Evolutionary conservation across 2,888 invertebrate genomes (phyloP).

Genomic region (Trachelus iudaicus): DNA sequence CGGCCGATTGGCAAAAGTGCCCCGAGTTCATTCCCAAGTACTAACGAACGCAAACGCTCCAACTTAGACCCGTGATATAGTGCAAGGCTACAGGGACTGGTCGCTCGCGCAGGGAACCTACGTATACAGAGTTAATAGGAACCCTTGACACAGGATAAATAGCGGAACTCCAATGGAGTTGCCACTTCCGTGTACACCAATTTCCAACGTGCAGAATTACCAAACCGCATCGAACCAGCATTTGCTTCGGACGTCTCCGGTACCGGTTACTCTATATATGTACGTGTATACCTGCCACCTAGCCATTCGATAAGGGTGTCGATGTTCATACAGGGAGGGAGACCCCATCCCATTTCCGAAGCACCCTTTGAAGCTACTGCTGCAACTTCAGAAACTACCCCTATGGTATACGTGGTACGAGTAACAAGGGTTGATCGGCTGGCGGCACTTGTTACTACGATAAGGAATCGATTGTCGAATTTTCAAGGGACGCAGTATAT

Average conservation of each 20-base stretch:
- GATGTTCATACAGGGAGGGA: not conserved
- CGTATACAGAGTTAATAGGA: slow-evolving; percentile 26
- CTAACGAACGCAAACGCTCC: slow-evolving; percentile 36
- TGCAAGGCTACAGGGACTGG: slow-evolving; percentile 24
- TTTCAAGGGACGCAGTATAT: not conserved
- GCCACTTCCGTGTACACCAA: slow-evolving; percentile 25
- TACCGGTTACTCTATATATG: not conserved
- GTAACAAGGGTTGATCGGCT: not conserved
- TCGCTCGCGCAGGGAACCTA: slow-evolving; percentile 32
- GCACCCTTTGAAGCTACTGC: not conserved
- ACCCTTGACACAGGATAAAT: slow-evolving; percentile 49
- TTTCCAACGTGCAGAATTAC: slow-evolving; percentile 24
- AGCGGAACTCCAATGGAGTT: slow-evolving; percentile 41
- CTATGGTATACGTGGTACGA: not conserved
- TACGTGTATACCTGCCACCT: not conserved
- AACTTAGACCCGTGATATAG: slow-evolving; percentile 23
- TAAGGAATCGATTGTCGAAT: not conserved
- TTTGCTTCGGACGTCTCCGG: not conserved
- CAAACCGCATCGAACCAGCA: slow-evolving; percentile 12
- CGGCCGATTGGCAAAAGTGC: slow-evolving; percentile 45
- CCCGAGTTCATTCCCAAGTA: slow-evolving; percentile 38
- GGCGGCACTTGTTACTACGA: not conserved
- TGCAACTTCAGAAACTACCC: not conserved
- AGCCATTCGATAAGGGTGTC: not conserved
- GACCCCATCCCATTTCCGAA: no score